Evolutionary conservation across 1,140 invertebrate genomes (phyloP), one percentile per base, ranked within the genome.

Genomic region (Bicyclus anynana): DNA sequence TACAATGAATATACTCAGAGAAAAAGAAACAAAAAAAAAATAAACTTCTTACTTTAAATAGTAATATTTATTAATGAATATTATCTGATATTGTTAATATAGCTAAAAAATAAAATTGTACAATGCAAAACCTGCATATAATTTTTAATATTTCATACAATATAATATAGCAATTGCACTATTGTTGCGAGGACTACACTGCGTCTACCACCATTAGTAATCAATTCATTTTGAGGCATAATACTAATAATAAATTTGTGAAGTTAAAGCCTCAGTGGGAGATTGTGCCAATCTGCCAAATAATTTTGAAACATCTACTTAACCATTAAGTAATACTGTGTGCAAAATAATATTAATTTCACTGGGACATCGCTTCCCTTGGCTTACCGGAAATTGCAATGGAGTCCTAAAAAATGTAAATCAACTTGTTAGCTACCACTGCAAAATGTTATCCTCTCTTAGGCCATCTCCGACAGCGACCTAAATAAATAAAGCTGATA

Each of bases 21-120:
- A 48, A 62, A 62, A 66, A 59, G 42, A 79, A 84, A 82, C 70
- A 72, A 84, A 84, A 84, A 42, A n/a, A 14, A 44, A 14, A 87
- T 84, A 83, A 81, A 83, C 67, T 60, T 78, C 71, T 81, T 80
- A 79, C 52, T 80, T 85, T 77, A 77, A 76, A 83, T 84, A 85
- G 75, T 77, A 79, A 83, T 84, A 83, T 87, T 87, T 85, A 83
- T 82, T 87, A 72, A 74, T 80, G 80, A 83, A 84, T 83, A 83
- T 77, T 75, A 83, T 84, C 78, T 83, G 80, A 84, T 72, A 81
- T 79, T 77, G 65, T 85, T 80, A 84, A 87, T 79, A 84, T 84
- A 82, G 81, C 81, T 85, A 86, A 77, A 83, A 80, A 85, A 83
- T 84, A 86, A 84, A 87, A 84, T 85, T 86, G 83, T 87, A 85